Conservation (phyloP, 2,113 vertebrate genomes). For the Apodemus speciosus region DNA sequence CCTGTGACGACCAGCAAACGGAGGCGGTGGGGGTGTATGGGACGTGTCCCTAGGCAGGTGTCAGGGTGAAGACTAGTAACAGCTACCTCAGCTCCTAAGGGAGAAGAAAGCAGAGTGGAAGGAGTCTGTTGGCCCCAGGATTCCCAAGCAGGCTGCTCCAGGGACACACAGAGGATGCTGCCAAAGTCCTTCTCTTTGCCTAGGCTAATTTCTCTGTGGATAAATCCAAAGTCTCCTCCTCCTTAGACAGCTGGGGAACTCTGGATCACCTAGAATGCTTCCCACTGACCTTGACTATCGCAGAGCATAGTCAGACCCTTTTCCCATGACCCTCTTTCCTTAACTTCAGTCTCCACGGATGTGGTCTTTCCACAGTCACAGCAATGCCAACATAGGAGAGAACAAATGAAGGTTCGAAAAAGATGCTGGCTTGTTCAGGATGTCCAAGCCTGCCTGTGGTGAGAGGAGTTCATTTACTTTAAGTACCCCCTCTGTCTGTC, state of each 20-base stretch:
- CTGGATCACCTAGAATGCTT: not conserved
- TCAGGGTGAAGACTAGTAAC: not conserved
- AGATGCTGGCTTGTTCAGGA: not conserved
- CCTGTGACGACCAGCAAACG: not conserved
- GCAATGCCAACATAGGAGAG: not conserved
- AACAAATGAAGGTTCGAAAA: slow-evolving; percentile 5
- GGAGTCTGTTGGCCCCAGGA: not conserved
- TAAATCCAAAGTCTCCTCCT: not conserved
- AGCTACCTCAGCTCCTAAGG: not conserved
- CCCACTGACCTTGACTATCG: not conserved
- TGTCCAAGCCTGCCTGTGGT: fast-evolving
- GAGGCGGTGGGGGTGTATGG: not conserved
- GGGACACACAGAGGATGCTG: not conserved
- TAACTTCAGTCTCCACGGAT: not conserved
- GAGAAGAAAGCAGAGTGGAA: not conserved
- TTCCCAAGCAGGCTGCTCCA: not conserved
- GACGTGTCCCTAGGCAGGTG: not conserved
- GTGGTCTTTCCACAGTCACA: not conserved
- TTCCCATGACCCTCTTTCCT: not conserved
- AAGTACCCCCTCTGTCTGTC: not conserved
- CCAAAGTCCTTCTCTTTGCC: not conserved
- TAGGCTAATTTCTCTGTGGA: not conserved
- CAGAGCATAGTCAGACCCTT: not conserved
- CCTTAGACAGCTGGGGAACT: not conserved
- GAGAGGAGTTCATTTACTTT: not conserved